Evolutionary conservation across 2,113 vertebrate species (phyloP).

Genomic region (Menidia beryllina): DNA sequence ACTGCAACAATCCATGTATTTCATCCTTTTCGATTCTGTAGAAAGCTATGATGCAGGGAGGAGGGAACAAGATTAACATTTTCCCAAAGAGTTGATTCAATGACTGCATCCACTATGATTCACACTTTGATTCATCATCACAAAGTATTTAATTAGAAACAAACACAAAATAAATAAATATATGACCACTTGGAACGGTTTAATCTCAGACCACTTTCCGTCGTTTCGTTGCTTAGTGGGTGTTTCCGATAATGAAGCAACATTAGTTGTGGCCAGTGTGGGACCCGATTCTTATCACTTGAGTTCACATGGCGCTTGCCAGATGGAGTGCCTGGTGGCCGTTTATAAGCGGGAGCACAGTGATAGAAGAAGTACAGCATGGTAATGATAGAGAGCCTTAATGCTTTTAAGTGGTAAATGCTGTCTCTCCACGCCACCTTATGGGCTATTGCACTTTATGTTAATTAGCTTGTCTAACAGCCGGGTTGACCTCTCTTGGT

Average conservation of each 20-base stretch:
- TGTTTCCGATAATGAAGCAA: slow-evolving; percentile 55
- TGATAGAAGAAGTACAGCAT: slow-evolving; percentile 25
- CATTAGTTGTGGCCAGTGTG: slow-evolving; percentile 53
- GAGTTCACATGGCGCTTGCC: slow-evolving; percentile 60
- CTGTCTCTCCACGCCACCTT: slow-evolving; percentile 51
- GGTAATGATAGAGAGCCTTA: slow-evolving; percentile 58
- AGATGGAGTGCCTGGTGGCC: slow-evolving; percentile 56
- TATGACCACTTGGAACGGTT: slow-evolving; percentile 34
- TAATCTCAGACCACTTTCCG: slow-evolving; percentile 47
- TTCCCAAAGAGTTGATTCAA: slow-evolving; percentile 33
- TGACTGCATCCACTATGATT: slow-evolving; percentile 46
- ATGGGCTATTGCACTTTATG: slow-evolving; percentile 66
- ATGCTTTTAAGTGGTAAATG: slow-evolving; percentile 68
- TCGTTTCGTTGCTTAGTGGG: slow-evolving; percentile 52
- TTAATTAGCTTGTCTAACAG: slow-evolving; percentile 73
- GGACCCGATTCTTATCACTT: slow-evolving; percentile 71
- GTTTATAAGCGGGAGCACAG: slow-evolving; percentile 23
- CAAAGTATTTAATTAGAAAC: slow-evolving; percentile 56
- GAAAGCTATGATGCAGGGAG: slow-evolving; percentile 6
- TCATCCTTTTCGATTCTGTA: slow-evolving; percentile 42
- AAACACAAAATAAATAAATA: not conserved
- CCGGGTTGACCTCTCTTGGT: slow-evolving; percentile 61
- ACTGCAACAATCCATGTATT: slow-evolving; percentile 66
- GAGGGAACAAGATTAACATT: slow-evolving; percentile 14
- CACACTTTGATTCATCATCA: slow-evolving; percentile 55